Evolutionary conservation across 2,888 invertebrate species (phyloP).

Genomic region (Tetranychus piercei): DNA sequence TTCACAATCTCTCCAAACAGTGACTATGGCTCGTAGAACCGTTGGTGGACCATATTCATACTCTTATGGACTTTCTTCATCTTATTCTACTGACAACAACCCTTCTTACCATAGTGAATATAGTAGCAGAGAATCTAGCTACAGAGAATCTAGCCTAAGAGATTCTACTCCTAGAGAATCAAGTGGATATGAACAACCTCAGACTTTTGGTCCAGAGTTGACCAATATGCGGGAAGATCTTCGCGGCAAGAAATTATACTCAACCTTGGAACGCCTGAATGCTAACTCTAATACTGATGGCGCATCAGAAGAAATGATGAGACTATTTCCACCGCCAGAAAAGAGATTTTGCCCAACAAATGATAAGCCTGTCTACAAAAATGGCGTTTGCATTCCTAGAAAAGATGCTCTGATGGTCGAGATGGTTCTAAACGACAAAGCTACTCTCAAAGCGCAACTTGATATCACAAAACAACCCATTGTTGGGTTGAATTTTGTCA

Average conservation of each 20-base stretch:
- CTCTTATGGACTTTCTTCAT: background rate
- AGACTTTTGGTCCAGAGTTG: background rate
- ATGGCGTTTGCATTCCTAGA: conserved; percentile 11
- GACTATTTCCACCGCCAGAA: conserved; percentile 2
- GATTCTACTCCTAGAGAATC: background rate
- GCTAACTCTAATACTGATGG: background rate
- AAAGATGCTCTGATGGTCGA: conserved; percentile 17
- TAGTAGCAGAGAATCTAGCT: background rate
- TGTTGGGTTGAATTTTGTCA: conserved; percentile 16
- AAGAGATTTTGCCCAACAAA: background rate
- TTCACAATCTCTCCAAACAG: background rate
- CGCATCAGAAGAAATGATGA: conserved; percentile 5
- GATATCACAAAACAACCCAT: conserved; percentile 13
- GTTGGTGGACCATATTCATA: background rate
- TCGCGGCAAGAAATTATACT: background rate
- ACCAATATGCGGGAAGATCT: background rate
- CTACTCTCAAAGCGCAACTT: conserved; percentile 16
- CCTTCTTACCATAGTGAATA: background rate
- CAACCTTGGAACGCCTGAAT: background rate
- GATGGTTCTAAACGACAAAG: conserved; percentile 16
- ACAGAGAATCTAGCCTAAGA: background rate
- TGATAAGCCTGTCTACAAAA: background rate
- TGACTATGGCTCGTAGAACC: background rate
- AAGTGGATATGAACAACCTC: background rate
- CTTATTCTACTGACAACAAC: background rate